Base-by-base conservation (phyloP, 2,888 invertebrate species). In the Drosophila imparisetae region DNA sequence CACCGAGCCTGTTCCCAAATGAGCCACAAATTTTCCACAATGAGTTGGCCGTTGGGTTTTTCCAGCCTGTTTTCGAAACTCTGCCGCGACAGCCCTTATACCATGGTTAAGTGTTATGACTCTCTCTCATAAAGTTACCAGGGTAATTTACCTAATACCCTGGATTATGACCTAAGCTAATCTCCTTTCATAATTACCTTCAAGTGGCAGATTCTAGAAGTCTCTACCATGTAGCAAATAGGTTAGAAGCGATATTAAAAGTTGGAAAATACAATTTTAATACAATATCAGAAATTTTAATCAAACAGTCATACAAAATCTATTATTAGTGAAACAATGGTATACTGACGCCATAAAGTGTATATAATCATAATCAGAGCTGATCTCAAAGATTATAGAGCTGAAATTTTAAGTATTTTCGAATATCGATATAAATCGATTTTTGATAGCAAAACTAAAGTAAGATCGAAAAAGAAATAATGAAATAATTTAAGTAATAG, bases 21-120 rank as follows among this genome's bases (percentile, higher is more conserved):
- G 72, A 75, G 79, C 90, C 88, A 60, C 88, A 83, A 88, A 89
- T 80, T 88, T 88, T 85, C 85, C 85, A 85, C 88, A 89, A 85
- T 85, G 85, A 86, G 75, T 75, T 75, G 53, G 48, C 18, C 62
- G 53, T 27, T 55, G 83, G 85, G 88, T 80, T 85, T 85, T 86
- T 65, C 84, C 89, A 54, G 21, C 10, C 8, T 8, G 11, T 42
- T 53, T 71, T 27, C 50, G 24, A 13, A 29, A 24, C 21, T 24
- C 7, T 21, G 27, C 42, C 7, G 2, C 24, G 24, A 24, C 49
- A 57, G 38, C 59, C 74, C 64, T 57, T 62, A 38, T 29, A 60
- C 18, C 6, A 42, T 59, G 30, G 49, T 27, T 72, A 65, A 78
- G 77, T 80, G 67, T 61, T 77, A 65, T 68, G 74, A 65, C 66